phyloP scores from a whole-genome alignment of 1,140 invertebrate genomes.

The Nasonia longicornis region DNA sequence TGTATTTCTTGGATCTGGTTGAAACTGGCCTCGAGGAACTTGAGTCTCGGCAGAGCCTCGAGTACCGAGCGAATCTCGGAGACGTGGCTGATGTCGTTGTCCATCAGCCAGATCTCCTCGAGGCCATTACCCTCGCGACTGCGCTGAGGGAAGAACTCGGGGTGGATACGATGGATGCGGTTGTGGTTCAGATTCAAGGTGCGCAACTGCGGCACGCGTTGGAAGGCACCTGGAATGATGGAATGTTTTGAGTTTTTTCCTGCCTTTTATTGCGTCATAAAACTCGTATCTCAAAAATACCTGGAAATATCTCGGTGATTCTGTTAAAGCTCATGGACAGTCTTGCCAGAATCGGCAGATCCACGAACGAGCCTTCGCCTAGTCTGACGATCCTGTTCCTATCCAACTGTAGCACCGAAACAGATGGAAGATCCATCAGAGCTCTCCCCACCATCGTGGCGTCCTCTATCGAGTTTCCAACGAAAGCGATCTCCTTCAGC shows the following conservation, averaged over 20 bases:
- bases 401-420: slow-evolving; percentile 78
- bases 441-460: slow-evolving; percentile 83
- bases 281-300: slow-evolving; percentile 65
- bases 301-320: slow-evolving; percentile 81
- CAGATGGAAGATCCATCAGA: slow-evolving; percentile 78
- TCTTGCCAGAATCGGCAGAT: slow-evolving; percentile 78
- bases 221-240: slow-evolving; percentile 73
- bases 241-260: slow-evolving; percentile 58
- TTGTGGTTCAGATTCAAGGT: slow-evolving; percentile 84
- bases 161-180: slow-evolving; percentile 80
- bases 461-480: slow-evolving; percentile 79
- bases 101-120: slow-evolving; percentile 81
- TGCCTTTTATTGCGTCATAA: neutral
- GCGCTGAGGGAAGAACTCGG: slow-evolving; percentile 81
- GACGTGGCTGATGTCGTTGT: slow-evolving; percentile 82
- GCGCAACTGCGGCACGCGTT: slow-evolving; percentile 79
- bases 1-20: slow-evolving; percentile 82
- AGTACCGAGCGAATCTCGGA: slow-evolving; percentile 78
- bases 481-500: slow-evolving; percentile 78
- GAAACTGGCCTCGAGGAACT: slow-evolving; percentile 81
- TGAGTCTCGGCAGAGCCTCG: slow-evolving; percentile 80
- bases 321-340: slow-evolving; percentile 80
- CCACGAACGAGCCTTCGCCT: slow-evolving; percentile 83
- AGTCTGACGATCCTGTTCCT: slow-evolving; percentile 79
- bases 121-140: slow-evolving; percentile 73